Conservation (phyloP, 2,113 vertebrate genomes). For the Arizona elegans region DNA sequence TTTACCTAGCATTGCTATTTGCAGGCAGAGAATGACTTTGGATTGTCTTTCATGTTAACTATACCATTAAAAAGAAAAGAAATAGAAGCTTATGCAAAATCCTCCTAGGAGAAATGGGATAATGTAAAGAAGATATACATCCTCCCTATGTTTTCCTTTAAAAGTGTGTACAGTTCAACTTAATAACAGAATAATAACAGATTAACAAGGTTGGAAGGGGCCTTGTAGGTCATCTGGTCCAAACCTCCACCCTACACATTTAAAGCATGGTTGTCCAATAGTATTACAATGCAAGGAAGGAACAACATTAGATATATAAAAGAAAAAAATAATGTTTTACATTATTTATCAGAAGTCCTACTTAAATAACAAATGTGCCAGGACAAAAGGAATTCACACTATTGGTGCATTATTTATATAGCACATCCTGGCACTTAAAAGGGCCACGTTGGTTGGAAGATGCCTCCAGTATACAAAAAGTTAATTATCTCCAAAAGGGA, state of each 20-base stretch:
- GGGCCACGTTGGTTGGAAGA: background rate
- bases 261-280: background rate
- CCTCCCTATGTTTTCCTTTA: background rate
- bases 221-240: too few relatives aligned
- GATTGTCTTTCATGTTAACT: background rate
- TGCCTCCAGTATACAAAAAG: background rate
- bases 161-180: background rate
- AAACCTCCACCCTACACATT: too few relatives aligned
- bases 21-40: background rate
- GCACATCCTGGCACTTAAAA: background rate
- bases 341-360: background rate
- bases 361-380: background rate
- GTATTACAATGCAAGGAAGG: background rate
- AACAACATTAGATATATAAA: background rate
- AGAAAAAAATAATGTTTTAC: background rate
- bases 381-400: background rate
- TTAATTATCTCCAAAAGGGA: background rate
- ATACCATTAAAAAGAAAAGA: background rate
- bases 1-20: background rate
- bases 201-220: too few relatives aligned
- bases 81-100: background rate
- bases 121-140: background rate
- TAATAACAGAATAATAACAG: too few relatives aligned
- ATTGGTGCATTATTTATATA: background rate
- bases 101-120: background rate